Evolutionary conservation across 2,888 invertebrate genomes (phyloP), one percentile per base, ranked within the genome.

Genomic region (Amphipoea lucens): DNA sequence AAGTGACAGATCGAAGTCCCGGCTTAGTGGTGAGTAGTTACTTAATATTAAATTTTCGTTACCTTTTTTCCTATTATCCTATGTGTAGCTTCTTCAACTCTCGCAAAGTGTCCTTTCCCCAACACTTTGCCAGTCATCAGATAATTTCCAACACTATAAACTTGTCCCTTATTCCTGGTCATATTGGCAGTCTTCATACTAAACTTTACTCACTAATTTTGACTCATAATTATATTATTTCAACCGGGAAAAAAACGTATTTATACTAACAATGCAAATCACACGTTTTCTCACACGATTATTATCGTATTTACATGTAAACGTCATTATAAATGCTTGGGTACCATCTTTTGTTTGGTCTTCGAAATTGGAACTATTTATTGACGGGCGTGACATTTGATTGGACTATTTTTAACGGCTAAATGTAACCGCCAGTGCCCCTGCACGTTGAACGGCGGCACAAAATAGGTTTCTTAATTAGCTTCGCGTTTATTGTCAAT

Each of bases 101-200:
- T 97, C 42, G 98, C 98, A 93, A 98, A 98, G 94, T 98, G 98
- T 83, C 98, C 98, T 94, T 98, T 98, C 68, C 98, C 98, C 79
- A 98, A 96, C 79, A 97, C 96, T 89, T 97, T 97, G 81, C 98
- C 98, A 78, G 98, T 98, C 97, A 98, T 97, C 90, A 97, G 96
- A 95, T 98, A 98, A 92, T 97, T 98, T 78, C 98, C 98, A 88
- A 98, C 97, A 94, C 96, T 97, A 92, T 97, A 96, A 87, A 97
- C 95, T 94, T 97, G 96, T 81, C 92, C 93, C 88, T 94, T 95
- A 85, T 87, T 94, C 86, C 95, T 92, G 69, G 94, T 91, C 92
- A 94, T 94, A 85, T 92, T 93, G 62, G 94, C 91, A 85, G 93
- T 92, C 92, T 94, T 95, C 93, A 94, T 94, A 79, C 81, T 92